Percentiles rank a stretch among this genome's conserved stretches.
These are phyloP conservation scores for Cheilosia vulpina DNA, from an alignment of 2,888 invertebrate genomes.

Conservation along the genomic window DNA sequence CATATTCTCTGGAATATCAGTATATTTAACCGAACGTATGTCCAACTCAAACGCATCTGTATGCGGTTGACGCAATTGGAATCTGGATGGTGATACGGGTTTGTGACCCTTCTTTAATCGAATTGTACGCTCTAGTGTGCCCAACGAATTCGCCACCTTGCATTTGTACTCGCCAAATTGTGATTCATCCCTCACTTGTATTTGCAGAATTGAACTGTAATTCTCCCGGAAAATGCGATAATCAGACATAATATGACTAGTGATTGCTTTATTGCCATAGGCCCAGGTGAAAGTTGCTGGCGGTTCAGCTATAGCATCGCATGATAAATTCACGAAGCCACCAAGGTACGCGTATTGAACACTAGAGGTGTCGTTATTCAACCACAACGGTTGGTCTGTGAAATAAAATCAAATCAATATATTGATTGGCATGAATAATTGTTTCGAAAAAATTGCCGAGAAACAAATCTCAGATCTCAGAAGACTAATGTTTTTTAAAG, in stretches of 20 bases:
- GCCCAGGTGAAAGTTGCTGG: constrained; percentile 85
- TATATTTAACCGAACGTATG: constrained; percentile 80
- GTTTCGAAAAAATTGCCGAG: too few relatives aligned
- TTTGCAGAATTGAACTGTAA: constrained; percentile 82
- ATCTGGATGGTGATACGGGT: constrained; percentile 84
- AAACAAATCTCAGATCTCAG: too few relatives aligned
- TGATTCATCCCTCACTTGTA: constrained; percentile 79
- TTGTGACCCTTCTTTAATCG: constrained; percentile 85
- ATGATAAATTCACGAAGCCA: constrained; percentile 86
- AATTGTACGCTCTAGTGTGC: constrained; percentile 84
- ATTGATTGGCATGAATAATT: too few relatives aligned
- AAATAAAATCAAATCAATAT: constrained; percentile 1
- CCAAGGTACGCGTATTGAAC: constrained; percentile 83
- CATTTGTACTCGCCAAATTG: constrained; percentile 86
- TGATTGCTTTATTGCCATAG: constrained; percentile 81
- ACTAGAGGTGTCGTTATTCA: constrained; percentile 79
- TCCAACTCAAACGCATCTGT: constrained; percentile 83
- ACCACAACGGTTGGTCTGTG: constrained; percentile 82
- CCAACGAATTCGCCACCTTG: constrained; percentile 85
- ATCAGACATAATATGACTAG: constrained; percentile 78
- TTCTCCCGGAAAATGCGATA: constrained; percentile 81
- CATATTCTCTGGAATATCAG: constrained; percentile 81
- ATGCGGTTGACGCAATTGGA: constrained; percentile 80
- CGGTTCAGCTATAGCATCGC: constrained; percentile 85
- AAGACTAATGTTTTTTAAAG: too few relatives aligned